Evolutionary conservation across 2,888 invertebrate genomes (phyloP), one percentile per base, ranked within the genome.

Genomic region (Antheraea yamamai): DNA sequence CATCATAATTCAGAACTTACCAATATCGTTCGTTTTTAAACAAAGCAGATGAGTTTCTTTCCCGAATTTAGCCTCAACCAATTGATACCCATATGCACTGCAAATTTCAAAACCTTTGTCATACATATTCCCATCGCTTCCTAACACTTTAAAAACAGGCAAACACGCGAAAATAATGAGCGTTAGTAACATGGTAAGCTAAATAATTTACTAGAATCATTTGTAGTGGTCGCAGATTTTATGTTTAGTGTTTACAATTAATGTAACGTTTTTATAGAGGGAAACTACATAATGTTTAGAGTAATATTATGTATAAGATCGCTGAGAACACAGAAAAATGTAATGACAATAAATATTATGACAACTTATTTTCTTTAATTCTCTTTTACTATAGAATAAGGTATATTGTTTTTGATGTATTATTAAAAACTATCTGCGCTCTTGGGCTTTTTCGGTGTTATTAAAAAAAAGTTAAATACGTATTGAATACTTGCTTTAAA

Each of bases 41-140:
- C 94, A 94, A 7, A 94, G 82, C 78, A 85, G 79, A 79, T 93
- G 88, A 0, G 75, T 79, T 77, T 93, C 91, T 4, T 83, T 85
- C 2, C 90, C 90, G 74, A 94, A 94, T 76, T 83, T 90, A 0
- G 87, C 93, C 72, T 87, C 81, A 0, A 92, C 77, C 14, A 91
- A 76, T 20, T 82, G 80, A 75, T 89, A 87, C 0, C 91, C 93
- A 12, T 86, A 84, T 0, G 82, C 80, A 66, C 79, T 85, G 81
- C 89, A 89, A 0, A 81, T 72, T 0, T 52, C 73, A 47, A 82
- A 80, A 3, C 78, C 81, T 72, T 73, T 78, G 39, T 71, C 70
- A 39, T 58, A 55, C 58, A 30, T 47, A 10, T 16, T 70, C 55
- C n/a, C 47, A 12, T 71, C 71, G 58, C 55, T 58, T 61, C 23